Percentiles rank a stretch among this genome's conserved stretches.
phyloP scores from a whole-genome alignment of 2,888 invertebrate species.

The Aradus depressus region DNA sequence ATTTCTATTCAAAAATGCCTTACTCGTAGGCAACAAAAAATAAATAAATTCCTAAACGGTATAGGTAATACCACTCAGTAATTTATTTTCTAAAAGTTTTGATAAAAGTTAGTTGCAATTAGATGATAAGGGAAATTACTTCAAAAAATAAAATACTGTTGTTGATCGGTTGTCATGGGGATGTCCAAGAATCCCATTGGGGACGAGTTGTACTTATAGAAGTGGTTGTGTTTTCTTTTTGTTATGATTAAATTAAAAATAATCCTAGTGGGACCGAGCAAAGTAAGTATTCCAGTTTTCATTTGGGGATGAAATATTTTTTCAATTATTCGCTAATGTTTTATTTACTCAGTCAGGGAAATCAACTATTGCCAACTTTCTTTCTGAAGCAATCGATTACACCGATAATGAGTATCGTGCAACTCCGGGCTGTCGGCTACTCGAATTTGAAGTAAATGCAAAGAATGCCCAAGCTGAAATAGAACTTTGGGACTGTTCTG shows the following conservation, averaged over 20 bases:
- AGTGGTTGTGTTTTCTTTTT: too few species aligned
- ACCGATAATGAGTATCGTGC: conserved; percentile 49
- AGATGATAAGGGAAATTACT: too few species aligned
- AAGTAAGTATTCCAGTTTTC: conserved; percentile 37
- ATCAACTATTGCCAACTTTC: conserved; percentile 55
- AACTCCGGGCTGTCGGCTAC: conserved; percentile 60
- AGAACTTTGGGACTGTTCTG: conserved; percentile 71
- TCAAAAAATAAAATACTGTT: too few species aligned
- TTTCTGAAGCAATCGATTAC: conserved; percentile 57
- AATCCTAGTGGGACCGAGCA: conserved; percentile 46
- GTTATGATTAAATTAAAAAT: conserved; percentile 43
- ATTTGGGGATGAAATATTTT: not conserved
- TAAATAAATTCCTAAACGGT: too few species aligned
- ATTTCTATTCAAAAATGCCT: too few species aligned
- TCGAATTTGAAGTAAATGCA: conserved; percentile 62
- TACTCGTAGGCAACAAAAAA: too few species aligned
- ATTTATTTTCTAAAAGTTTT: too few species aligned
- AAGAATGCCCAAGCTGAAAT: conserved; percentile 51
- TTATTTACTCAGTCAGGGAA: conserved; percentile 51
- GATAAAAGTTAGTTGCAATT: too few species aligned
- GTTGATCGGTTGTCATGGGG: too few species aligned
- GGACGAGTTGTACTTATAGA: too few species aligned
- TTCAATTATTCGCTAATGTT: not conserved
- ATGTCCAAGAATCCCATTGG: too few species aligned
- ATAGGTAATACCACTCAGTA: too few species aligned